Base-by-base conservation (phyloP, 2,797 vertebrate genomes). In the Enteromius viviparus region DNA sequence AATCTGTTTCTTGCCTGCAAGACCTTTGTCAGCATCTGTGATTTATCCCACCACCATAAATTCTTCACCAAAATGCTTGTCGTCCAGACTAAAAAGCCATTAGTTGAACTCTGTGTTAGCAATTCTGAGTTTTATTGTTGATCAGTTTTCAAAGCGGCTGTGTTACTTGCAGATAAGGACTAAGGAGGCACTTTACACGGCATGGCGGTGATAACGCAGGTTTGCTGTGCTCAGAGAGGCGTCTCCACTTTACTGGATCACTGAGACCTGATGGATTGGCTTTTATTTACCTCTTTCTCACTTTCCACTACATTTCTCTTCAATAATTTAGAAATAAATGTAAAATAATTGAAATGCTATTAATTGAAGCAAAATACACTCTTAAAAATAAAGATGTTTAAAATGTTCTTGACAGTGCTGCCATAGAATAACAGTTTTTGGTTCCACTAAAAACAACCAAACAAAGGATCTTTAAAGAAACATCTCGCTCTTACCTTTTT, bases 151-250 rank as follows among this genome's bases (percentile, higher is more conserved):
- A 71, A n/a, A 60, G 62, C 2, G 51, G 42, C 58, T 79, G 79
- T 88, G 86, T 85, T 83, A 55, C 37, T 64, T 45, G 68, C 80
- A 78, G 85, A 88, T 82, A 86, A 88, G 86, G 70, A 80, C 85
- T 82, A 87, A 88, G 83, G 65, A 82, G 45, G 32, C 29, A 37
- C 62, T 84, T 84, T 75, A 84, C 85, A 87, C 23, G 53, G 47
- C 42, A n/a, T 42, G 32, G 40, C 5, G 15, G 47, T 69, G 66
- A 83, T 78, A 86, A 83, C 1, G 68, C 78, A 75, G 62, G 68
- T 40, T 74, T 4, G 21, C 37, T 2, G 21, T 32, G 69, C 37
- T 77, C 49, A 51, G 68, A 45, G 42, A 85, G 40, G 15, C 62
- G 60, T 76, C 53, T 81, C 75, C 71, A 49, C 70, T 26, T 29